Evolutionary conservation across 2,113 vertebrate genomes (phyloP).

Genomic region (Brachyhypopomus gauderio): DNA sequence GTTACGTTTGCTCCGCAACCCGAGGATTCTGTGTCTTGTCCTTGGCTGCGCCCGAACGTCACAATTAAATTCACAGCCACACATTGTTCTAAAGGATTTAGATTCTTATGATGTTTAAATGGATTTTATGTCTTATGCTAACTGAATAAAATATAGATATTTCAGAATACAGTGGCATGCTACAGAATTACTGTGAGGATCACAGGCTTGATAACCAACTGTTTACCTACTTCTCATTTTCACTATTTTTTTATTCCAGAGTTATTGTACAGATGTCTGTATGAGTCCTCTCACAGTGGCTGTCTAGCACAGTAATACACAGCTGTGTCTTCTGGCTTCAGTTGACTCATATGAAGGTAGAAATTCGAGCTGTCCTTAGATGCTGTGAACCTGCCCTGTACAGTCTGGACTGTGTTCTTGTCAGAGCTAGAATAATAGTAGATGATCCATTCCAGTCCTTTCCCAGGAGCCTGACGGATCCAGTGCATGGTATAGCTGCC

Average conservation of each 20-base stretch:
- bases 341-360: conserved; percentile 46
- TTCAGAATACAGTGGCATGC: too few species aligned
- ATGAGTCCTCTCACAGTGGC: background rate
- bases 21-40: too few species aligned
- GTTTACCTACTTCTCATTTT: background rate
- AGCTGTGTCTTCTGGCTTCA: conserved; percentile 44
- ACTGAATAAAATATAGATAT: too few species aligned
- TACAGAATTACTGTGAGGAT: too few species aligned
- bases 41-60: too few species aligned
- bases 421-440: background rate
- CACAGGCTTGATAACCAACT: too few species aligned
- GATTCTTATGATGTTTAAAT: too few species aligned
- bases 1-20: too few species aligned
- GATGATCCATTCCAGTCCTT: conserved; percentile 59
- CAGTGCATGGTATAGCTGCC: conserved; percentile 24
- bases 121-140: too few species aligned
- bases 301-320: conserved; percentile 43
- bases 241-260: background rate
- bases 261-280: conserved; percentile 47
- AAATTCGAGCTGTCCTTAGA: background rate
- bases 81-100: too few species aligned
- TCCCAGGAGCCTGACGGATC: conserved; percentile 48
- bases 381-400: background rate
- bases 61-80: too few species aligned
- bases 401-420: background rate